These are phyloP conservation scores for Stenchaetothrips biformis DNA, from an alignment of 2,888 invertebrate genomes.

Conservation along the genomic window DNA sequence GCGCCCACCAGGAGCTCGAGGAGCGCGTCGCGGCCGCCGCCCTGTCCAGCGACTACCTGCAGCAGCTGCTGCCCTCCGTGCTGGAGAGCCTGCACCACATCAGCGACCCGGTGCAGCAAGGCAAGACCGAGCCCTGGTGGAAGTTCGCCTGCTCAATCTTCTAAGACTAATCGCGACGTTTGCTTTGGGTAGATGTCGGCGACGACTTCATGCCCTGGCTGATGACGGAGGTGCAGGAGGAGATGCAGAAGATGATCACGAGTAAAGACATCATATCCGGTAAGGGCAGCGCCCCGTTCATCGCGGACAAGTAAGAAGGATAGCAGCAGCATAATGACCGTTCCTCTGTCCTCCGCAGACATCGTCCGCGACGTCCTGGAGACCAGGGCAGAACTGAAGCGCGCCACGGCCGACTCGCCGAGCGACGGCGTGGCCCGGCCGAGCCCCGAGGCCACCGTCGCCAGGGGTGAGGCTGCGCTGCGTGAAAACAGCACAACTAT, in stretches of 20 bases:
- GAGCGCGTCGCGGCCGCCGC: conserved; percentile 76
- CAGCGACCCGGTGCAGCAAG: conserved; percentile 56
- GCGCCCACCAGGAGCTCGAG: conserved; percentile 67
- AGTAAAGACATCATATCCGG: conserved; percentile 76
- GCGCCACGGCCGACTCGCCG: conserved; percentile 43
- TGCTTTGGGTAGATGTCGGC: conserved; percentile 60
- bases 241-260: conserved; percentile 74
- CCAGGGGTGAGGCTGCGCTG: not conserved
- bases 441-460: not conserved
- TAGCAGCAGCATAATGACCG: not conserved
- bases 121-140: conserved; percentile 42
- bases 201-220: conserved; percentile 85
- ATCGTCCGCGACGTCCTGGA: conserved; percentile 74
- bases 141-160: not conserved
- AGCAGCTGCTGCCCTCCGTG: conserved; percentile 77
- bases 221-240: conserved; percentile 71
- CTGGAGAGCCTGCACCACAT: conserved; percentile 71
- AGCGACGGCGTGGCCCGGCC: conserved; percentile 7
- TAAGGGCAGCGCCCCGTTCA: conserved; percentile 41
- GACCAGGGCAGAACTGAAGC: conserved; percentile 62
- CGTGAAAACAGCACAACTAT: not conserved
- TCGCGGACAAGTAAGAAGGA: too few species aligned
- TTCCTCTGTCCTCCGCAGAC: conserved; percentile 49
- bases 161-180: not conserved
- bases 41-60: conserved; percentile 79